Evolutionary conservation across 2,113 vertebrate species (phyloP).

Genomic region (Spheniscus mendiculus): DNA sequence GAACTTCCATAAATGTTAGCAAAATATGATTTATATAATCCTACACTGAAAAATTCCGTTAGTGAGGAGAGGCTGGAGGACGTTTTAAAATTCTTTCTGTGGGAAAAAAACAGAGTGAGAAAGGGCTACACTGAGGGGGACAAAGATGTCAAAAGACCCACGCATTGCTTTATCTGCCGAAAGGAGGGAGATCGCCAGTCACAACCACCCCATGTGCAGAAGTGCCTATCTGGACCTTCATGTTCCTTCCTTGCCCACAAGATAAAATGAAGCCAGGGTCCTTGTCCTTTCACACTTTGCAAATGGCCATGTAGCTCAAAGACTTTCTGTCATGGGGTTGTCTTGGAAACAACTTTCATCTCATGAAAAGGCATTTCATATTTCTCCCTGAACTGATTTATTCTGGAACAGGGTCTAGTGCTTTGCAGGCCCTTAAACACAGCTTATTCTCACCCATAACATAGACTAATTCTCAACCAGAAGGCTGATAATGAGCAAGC

Average conservation of each 20-base stretch:
- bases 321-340: background rate
- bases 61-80: background rate
- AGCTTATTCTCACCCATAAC: background rate
- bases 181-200: background rate
- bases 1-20: background rate
- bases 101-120: background rate
- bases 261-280: background rate
- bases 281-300: background rate
- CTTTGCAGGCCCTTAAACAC: background rate
- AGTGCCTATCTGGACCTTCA: background rate
- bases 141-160: background rate
- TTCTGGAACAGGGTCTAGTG: background rate
- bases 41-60: background rate
- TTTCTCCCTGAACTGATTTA: background rate
- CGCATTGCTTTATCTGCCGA: background rate
- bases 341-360: background rate
- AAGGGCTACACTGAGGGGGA: background rate
- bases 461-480: background rate
- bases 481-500: background rate
- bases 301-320: background rate
- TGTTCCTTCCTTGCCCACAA: background rate
- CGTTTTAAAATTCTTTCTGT: background rate
- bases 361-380: background rate
- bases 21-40: background rate
- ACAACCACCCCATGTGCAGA: background rate